Base-by-base conservation (phyloP, 2,888 invertebrate genomes). In the Drosophila siamana region DNA sequence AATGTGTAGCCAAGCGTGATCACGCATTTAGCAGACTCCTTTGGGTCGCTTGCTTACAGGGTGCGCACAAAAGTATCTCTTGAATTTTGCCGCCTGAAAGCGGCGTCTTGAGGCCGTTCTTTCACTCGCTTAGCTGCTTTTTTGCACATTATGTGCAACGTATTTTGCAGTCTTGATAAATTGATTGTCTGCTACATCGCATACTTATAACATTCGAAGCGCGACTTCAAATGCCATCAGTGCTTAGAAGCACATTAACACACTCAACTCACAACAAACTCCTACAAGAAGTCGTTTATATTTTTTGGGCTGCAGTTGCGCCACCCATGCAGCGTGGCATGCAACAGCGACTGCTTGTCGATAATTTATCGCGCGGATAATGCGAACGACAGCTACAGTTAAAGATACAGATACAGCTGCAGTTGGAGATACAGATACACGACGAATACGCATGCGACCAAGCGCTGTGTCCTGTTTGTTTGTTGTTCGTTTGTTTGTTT, bases 311-410 rank as follows among this genome's bases (percentile, higher is more conserved):
- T 36, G 62, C 71, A 65, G 56, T 66, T 71, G 36, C 57, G 62
- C 78, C 78, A 75, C 74, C 73, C 78, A 75, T 56, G 77, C 74
- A 56, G 59, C 13, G n/a, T 9, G 9, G 15, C 26, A 24, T 5
- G 11, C 22, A 51, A 28, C 28, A 43, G 30, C 41, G 19, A 11
- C 43, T 30, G 22, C 48, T 46, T 65, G 48, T 60, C 51, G 80
- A 60, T 71, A 75, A 77, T 76, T 77, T 77, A 77, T 79, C 77
- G 61, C 71, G 19, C 70, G 57, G 54, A 75, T 74, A 74, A 66
- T 48, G 72, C 72, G 33, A 67, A 43, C 28, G 7, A 64, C 33
- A 48, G 63, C 40, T 13, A 47, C 8, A 41, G 55, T 8, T 48
- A 48, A 40, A 44, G 9, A 9, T 4, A 6, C 15, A 50, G 33